Base-by-base conservation (phyloP, 2,888 invertebrate genomes). In the Epistrophella euchroma region DNA sequence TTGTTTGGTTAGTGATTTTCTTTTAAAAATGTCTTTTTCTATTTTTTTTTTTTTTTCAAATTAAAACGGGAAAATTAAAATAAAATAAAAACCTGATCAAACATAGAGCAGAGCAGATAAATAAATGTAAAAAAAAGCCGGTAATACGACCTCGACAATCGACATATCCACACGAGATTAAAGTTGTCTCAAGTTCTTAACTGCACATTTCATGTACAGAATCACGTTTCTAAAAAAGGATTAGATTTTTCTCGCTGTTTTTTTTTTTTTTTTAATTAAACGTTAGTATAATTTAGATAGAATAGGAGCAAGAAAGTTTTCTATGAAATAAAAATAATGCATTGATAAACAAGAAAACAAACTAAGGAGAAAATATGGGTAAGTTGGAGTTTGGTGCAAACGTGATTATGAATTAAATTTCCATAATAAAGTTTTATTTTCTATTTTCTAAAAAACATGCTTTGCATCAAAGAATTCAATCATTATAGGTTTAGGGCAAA, bases 121-220 rank as follows among this genome's bases (percentile, higher is more conserved):
- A 58, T 50, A 62, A 72, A 83, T 68, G 17, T 56, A 50, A 47
- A 71, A 70, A 84, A 58, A 73, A 71, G 74, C 83, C 83, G 83
- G 83, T 84, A 79, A 75, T 45, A 75, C 74, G 64, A 79, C 79
- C 79, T 83, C 74, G 79, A 62, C 74, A 66, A 25, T 83, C 74
- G 79, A 70, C 74, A 68, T 58, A 56, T 74, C 70, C 40, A 60
- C 40, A 40, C 15, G 5, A 28, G 45, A 43, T 64, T 43, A 71
- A 56, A 52, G 72, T 79, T 84, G 68, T 74, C 62, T 75, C 32
- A 40, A 58, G 70, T 74, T 60, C 64, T 74, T 70, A 74, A 47
- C 47, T 66, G 50, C 70, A 64, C 64, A 66, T 75, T 75, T 84
- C 70, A 64, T 74, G 55, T 64, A 25, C 35, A 9, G 6, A 35